Conservation (phyloP, 2,888 invertebrate genomes). For the Pseudeuparius sepicola region DNA sequence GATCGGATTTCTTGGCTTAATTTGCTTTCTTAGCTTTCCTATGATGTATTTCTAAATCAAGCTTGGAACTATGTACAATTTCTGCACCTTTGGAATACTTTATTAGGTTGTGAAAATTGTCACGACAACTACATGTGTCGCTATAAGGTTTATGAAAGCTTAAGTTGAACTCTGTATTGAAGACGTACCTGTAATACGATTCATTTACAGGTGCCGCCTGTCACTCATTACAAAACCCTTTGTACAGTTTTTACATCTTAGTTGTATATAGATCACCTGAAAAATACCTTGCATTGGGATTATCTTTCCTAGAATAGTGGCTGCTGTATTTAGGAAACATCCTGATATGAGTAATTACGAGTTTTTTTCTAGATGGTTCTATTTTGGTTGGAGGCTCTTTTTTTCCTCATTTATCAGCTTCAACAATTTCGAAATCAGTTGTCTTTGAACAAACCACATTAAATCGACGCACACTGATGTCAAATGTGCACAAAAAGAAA, state of each 20-base stretch:
- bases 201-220: constrained; percentile 7
- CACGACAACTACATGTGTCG: constrained; percentile 15
- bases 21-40: constrained; percentile 17
- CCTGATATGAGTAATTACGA: constrained; percentile 12
- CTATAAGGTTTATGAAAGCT: constrained; percentile 15
- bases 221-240: constrained; percentile 6
- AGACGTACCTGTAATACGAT: constrained; percentile 12
- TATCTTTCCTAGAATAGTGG: constrained; percentile 16
- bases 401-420: constrained; percentile 10
- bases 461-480: constrained; percentile 9
- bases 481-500: constrained; percentile 10
- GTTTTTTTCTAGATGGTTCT: constrained; percentile 6
- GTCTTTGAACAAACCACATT: constrained; percentile 8
- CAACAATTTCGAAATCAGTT: constrained; percentile 4
- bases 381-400: constrained; percentile 11
- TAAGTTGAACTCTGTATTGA: constrained; percentile 17
- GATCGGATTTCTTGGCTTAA: constrained; percentile 13
- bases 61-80: constrained; percentile 8
- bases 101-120: constrained; percentile 10
- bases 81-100: constrained; percentile 13
- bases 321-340: constrained; percentile 15
- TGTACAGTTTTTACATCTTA: constrained; percentile 10
- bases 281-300: constrained; percentile 8
- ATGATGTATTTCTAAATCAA: constrained; percentile 13
- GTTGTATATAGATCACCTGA: constrained; percentile 9